Evolutionary conservation across 1,140 invertebrate genomes (phyloP).

Genomic region (Sitodiplosis mosellana): DNA sequence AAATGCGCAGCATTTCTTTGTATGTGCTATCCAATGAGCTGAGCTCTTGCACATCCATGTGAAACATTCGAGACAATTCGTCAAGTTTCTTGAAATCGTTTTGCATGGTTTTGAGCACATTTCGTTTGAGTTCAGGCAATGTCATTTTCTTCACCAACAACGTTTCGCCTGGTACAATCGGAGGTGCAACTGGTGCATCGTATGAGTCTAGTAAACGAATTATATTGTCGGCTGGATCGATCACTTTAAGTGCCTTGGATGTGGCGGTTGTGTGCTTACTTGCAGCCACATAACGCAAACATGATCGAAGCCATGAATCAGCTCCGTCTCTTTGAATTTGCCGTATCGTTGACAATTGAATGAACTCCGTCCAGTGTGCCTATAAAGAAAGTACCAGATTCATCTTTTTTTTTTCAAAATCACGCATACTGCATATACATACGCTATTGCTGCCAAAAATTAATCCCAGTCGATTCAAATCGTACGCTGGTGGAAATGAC

Average conservation of each 20-base stretch:
- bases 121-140: background rate
- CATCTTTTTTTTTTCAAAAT: background rate
- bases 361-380: slow-evolving; percentile 46
- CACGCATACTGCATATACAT: slow-evolving; percentile 1
- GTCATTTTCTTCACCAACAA: background rate
- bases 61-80: background rate
- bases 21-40: background rate
- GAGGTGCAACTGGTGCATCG: slow-evolving; percentile 34
- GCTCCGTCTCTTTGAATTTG: slow-evolving; percentile 29
- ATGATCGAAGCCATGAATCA: slow-evolving; percentile 24
- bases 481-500: slow-evolving; percentile 51
- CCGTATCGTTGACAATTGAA: slow-evolving; percentile 36
- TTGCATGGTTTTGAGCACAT: background rate
- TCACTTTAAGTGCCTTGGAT: background rate
- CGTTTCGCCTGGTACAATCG: slow-evolving; percentile 7
- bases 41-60: background rate
- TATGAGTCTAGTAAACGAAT: slow-evolving; percentile 38
- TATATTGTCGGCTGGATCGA: slow-evolving; percentile 32
- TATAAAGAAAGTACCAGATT: slow-evolving; percentile 11
- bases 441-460: slow-evolving; percentile 24
- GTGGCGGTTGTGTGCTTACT: background rate
- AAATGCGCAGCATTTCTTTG: background rate
- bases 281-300: background rate
- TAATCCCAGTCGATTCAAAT: slow-evolving; percentile 31
- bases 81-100: background rate